Evolutionary conservation across 2,888 invertebrate genomes (phyloP).

Genomic region (Scotopteryx bipunctaria): DNA sequence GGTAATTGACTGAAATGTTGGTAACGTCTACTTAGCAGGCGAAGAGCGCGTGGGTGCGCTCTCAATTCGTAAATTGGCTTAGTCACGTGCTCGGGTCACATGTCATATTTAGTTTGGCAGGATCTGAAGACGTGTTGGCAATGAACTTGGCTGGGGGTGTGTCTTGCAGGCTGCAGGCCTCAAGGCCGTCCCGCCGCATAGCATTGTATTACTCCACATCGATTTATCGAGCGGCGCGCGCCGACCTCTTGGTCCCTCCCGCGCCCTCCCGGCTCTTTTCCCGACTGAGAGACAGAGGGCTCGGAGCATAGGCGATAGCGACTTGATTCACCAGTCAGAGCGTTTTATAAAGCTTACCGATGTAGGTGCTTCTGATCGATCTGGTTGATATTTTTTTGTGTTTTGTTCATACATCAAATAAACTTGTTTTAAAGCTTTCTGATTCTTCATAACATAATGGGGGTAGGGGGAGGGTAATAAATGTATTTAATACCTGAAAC

Average conservation of each 20-base stretch:
- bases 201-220: slow-evolving; percentile 72
- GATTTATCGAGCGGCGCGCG: slow-evolving; percentile 82
- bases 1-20: slow-evolving; percentile 29
- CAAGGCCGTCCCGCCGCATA: slow-evolving; percentile 74
- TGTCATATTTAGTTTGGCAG: slow-evolving; percentile 45
- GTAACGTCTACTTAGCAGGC: slow-evolving; percentile 31
- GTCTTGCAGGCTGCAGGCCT: slow-evolving; percentile 76
- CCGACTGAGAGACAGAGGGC: slow-evolving; percentile 49
- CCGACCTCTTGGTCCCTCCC: slow-evolving; percentile 59
- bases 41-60: slow-evolving; percentile 23
- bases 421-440: too few relatives aligned
- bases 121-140: slow-evolving; percentile 64
- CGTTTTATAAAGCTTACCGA: too few relatives aligned
- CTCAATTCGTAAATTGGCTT: slow-evolving; percentile 24
- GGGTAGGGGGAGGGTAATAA: too few relatives aligned
- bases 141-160: slow-evolving; percentile 80
- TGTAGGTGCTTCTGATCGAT: too few relatives aligned
- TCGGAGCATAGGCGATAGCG: slow-evolving; percentile 34
- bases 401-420: too few relatives aligned
- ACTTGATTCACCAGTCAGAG: slow-evolving; percentile 17
- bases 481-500: not conserved
- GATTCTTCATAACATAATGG: too few relatives aligned
- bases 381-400: too few relatives aligned
- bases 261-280: slow-evolving; percentile 55
- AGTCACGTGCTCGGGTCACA: slow-evolving; percentile 28